Conservation (phyloP, 2,113 vertebrate species). For the Arothron firmamentum region DNA sequence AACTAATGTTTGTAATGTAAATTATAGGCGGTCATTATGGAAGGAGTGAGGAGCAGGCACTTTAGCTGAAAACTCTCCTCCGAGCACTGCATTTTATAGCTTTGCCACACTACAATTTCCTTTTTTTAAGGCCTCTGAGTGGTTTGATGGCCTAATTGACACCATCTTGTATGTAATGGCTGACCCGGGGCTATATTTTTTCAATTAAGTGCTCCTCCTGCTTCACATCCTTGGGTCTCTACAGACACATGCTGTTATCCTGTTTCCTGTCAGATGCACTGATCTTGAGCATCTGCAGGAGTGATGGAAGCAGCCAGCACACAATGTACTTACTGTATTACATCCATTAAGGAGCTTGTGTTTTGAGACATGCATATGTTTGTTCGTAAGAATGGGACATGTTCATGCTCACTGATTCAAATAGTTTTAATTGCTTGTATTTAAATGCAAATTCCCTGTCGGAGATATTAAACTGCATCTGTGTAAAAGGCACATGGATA, state of each 20-base stretch:
- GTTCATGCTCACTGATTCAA: too few relatives aligned
- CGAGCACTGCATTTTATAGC: conserved; percentile 46
- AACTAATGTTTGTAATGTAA: not conserved
- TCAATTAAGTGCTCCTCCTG: conserved; percentile 64
- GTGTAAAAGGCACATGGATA: conserved; percentile 3
- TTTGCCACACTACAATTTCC: conserved; percentile 34
- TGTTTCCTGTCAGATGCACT: conserved; percentile 27
- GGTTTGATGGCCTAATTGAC: conserved; percentile 73
- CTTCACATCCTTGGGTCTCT: conserved; percentile 36
- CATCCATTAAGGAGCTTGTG: conserved; percentile 20
- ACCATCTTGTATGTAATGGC: conserved; percentile 68
- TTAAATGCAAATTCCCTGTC: not conserved
- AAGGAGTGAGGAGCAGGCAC: conserved; percentile 28
- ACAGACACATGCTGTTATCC: conserved; percentile 47
- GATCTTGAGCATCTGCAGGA: conserved; percentile 29
- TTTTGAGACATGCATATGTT: conserved; percentile 1
- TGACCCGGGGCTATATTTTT: conserved; percentile 67
- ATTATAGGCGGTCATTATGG: conserved; percentile 15
- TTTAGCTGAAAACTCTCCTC: conserved; percentile 33
- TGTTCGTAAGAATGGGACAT: not conserved
- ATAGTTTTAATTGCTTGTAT: not conserved
- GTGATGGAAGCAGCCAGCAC: conserved; percentile 22
- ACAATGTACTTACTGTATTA: conserved; percentile 20
- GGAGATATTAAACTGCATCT: not conserved
- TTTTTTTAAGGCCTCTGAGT: conserved; percentile 38